These are phyloP conservation scores for Eumacrocentrus americanus DNA, from an alignment of 2,888 invertebrate genomes.

Conservation along the genomic window DNA sequence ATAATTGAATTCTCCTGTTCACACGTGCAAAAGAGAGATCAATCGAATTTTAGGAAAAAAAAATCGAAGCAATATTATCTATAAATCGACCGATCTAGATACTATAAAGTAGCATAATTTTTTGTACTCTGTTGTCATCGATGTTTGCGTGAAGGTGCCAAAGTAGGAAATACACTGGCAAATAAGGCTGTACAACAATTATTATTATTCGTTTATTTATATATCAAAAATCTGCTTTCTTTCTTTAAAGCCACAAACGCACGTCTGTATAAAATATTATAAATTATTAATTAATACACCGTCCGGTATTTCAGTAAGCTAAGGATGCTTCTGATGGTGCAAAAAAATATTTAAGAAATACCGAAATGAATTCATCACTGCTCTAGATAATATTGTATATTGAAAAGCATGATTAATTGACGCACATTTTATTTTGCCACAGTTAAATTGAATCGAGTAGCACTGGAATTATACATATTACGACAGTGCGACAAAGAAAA, in stretches of 20 bases:
- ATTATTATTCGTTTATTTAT: too few species aligned
- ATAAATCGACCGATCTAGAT: too few species aligned
- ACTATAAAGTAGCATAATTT: neutral
- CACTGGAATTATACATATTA: conserved; percentile 4
- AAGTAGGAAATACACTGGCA: conserved; percentile 11
- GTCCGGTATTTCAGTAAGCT: conserved; percentile 16
- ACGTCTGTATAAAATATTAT: neutral
- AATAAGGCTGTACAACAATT: conserved; percentile 15
- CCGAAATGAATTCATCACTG: conserved; percentile 15
- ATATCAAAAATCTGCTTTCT: conserved; percentile 4
- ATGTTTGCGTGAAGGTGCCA: conserved; percentile 15
- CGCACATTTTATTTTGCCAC: too few species aligned
- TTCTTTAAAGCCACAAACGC: conserved; percentile 2
- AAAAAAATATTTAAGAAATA: neutral
- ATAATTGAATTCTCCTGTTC: conserved; percentile 2
- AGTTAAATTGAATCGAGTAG: neutral
- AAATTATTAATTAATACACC: conserved; percentile 1
- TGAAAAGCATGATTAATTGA: conserved; percentile 6
- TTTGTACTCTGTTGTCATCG: conserved; percentile 7
- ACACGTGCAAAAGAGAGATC: conserved; percentile 50
- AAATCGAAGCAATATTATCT: conserved; percentile 30
- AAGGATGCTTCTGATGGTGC: too few species aligned
- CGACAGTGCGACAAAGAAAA: neutral
- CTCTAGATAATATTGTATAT: conserved; percentile 11
- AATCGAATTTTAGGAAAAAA: conserved; percentile 8